Evolutionary conservation across 2,888 invertebrate species (phyloP).

Genomic region (Caenorhabditis doughertyi): DNA sequence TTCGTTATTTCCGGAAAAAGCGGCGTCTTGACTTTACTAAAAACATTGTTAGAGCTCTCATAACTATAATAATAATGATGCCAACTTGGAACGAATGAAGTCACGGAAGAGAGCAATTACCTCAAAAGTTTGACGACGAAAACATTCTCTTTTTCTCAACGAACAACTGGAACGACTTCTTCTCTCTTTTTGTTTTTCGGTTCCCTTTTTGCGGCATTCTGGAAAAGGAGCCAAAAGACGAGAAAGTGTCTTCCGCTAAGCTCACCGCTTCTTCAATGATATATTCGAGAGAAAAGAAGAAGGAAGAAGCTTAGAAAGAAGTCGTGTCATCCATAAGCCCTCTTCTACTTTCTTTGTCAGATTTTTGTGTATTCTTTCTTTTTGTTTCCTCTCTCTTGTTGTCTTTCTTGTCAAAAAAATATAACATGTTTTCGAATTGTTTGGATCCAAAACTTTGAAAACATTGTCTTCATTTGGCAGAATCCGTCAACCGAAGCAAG

Average conservation of each 20-base stretch:
- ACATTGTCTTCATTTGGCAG: conserved; percentile 41
- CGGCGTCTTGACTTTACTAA: conserved; percentile 5
- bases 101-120: conserved; percentile 63
- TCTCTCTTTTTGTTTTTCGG: conserved; percentile 36
- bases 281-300: conserved; percentile 38
- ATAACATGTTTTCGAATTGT: conserved; percentile 25
- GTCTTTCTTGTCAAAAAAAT: conserved; percentile 21
- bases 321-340: conserved; percentile 60
- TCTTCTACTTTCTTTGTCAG: conserved; percentile 40
- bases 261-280: conserved; percentile 52
- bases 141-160: conserved; percentile 54
- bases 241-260: conserved; percentile 33
- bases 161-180: conserved; percentile 55
- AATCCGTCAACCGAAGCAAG: conserved; percentile 61
- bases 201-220: conserved; percentile 12
- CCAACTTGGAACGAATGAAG: conserved; percentile 3
- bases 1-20: conserved; percentile 15
- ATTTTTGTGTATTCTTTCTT: conserved; percentile 50
- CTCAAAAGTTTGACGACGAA: conserved; percentile 51
- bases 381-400: conserved; percentile 11
- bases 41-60: conserved; percentile 9
- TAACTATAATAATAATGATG: conserved; percentile 37
- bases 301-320: conserved; percentile 43
- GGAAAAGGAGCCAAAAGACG: conserved; percentile 10
- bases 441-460: not conserved